A percentile compares a stretch with the other conserved stretches of the same genome.
Conservation (phyloP, 1,140 invertebrate species). For the Aplysia californica region DNA sequence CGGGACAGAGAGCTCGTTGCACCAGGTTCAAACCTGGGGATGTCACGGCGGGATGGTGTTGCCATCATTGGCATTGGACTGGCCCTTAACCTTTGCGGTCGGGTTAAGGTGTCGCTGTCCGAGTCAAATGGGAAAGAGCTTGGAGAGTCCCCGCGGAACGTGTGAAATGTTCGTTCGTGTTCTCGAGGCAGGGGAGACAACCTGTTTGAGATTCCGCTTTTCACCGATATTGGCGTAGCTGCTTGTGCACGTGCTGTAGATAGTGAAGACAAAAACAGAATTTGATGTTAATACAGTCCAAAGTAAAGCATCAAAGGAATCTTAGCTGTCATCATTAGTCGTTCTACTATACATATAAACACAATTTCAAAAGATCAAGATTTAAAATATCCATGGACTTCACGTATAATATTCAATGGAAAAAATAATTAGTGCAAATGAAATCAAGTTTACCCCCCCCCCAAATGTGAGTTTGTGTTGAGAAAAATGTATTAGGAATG, state of each 20-base stretch:
- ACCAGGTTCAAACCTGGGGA: not conserved
- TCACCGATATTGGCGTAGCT: conserved; percentile 22
- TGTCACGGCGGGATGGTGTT: not conserved
- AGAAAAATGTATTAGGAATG: not conserved
- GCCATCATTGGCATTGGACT: not conserved
- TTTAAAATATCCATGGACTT: too few relatives aligned
- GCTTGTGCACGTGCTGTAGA: conserved; percentile 20
- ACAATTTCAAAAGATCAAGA: too few relatives aligned
- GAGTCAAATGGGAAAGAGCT: conserved; percentile 36
- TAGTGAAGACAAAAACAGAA: not conserved
- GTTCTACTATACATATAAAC: not conserved
- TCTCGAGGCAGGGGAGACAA: conserved; percentile 27
- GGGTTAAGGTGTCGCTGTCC: conserved; percentile 35
- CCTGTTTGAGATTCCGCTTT: conserved; percentile 22
- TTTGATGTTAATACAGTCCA: too few relatives aligned
- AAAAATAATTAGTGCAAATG: too few relatives aligned
- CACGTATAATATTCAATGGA: too few relatives aligned
- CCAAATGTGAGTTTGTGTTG: not conserved
- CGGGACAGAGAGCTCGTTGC: not conserved
- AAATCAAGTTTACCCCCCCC: too few relatives aligned
- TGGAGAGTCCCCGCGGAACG: conserved; percentile 35
- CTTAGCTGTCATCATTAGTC: not conserved
- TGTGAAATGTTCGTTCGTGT: conserved; percentile 26
- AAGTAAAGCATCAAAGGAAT: not conserved
- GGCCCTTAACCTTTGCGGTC: not conserved